Conservation (phyloP, 1,140 invertebrate genomes). For the Heliconius nattereri region DNA sequence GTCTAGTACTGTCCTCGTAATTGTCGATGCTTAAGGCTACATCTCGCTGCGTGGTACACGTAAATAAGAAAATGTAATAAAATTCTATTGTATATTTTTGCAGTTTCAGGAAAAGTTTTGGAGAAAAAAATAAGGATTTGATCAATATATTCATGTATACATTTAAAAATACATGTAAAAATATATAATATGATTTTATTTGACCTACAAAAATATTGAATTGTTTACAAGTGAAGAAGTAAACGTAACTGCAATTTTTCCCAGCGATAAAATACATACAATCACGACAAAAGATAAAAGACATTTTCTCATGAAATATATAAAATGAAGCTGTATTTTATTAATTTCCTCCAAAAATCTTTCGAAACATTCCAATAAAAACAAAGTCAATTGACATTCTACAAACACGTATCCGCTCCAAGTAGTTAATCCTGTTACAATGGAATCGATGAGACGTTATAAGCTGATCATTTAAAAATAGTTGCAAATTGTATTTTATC, state of each 20-base stretch:
- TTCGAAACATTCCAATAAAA: slow-evolving; percentile 38
- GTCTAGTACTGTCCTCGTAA: slow-evolving; percentile 76
- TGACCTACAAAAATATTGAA: not conserved
- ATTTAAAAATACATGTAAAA: not conserved
- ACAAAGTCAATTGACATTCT: slow-evolving; percentile 61
- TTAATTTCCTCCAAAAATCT: slow-evolving; percentile 33
- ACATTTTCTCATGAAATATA: not conserved
- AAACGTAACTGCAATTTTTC: not conserved
- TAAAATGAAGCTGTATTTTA: slow-evolving; percentile 27
- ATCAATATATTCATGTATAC: not conserved
- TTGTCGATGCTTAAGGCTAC: slow-evolving; percentile 72
- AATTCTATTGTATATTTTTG: not conserved
- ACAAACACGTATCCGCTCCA: slow-evolving; percentile 68
- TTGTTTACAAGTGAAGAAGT: not conserved
- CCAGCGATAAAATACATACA: not conserved
- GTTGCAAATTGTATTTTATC: slow-evolving; percentile 45
- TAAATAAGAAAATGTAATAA: slow-evolving; percentile 45
- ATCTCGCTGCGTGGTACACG: slow-evolving; percentile 59
- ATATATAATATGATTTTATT: not conserved
- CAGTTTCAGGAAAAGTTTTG: not conserved
- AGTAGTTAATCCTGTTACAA: slow-evolving; percentile 74
- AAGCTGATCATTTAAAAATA: slow-evolving; percentile 70
- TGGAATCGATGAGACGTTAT: slow-evolving; percentile 67
- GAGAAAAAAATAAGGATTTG: not conserved
- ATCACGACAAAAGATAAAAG: slow-evolving; percentile 2